A percentile compares a stretch with the other conserved stretches of the same genome.
Conservation (phyloP, 1,140 invertebrate species). For the Calliphora vicina region DNA sequence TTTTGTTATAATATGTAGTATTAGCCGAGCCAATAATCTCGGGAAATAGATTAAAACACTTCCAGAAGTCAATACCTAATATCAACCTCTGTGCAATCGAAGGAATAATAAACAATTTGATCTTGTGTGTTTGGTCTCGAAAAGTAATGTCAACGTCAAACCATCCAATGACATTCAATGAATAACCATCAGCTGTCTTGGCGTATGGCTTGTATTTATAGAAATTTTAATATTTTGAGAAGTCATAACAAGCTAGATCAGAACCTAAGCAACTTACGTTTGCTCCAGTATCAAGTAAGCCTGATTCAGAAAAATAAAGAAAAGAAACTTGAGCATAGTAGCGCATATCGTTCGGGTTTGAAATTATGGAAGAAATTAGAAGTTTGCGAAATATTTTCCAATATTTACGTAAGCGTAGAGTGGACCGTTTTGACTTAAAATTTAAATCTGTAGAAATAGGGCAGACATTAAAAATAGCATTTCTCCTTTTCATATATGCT, state of each 20-base stretch:
- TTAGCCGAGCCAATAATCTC: background rate
- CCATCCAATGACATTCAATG: background rate
- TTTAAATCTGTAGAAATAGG: no score
- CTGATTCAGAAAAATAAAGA: background rate
- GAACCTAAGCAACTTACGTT: background rate
- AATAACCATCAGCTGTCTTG: background rate
- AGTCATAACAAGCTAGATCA: background rate
- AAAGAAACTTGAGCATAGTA: background rate
- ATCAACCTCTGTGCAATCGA: background rate
- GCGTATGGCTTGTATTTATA: background rate
- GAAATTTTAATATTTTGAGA: background rate
- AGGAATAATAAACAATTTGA: constrained; percentile 24
- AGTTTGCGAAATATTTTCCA: background rate
- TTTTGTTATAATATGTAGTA: background rate
- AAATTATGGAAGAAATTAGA: background rate
- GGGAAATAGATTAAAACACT: constrained; percentile 14
- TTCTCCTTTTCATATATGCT: background rate
- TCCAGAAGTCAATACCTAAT: constrained; percentile 9
- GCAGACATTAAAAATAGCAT: background rate
- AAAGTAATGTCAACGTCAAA: constrained; percentile 6
- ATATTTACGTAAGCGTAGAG: background rate
- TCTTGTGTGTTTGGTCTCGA: background rate
- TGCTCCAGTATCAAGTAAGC: background rate
- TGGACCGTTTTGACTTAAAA: background rate
- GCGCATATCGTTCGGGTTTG: background rate